Percentiles rank a stretch among this genome's conserved stretches.
Conservation (phyloP, 2,113 vertebrate species). For the Sprattus sprattus region DNA sequence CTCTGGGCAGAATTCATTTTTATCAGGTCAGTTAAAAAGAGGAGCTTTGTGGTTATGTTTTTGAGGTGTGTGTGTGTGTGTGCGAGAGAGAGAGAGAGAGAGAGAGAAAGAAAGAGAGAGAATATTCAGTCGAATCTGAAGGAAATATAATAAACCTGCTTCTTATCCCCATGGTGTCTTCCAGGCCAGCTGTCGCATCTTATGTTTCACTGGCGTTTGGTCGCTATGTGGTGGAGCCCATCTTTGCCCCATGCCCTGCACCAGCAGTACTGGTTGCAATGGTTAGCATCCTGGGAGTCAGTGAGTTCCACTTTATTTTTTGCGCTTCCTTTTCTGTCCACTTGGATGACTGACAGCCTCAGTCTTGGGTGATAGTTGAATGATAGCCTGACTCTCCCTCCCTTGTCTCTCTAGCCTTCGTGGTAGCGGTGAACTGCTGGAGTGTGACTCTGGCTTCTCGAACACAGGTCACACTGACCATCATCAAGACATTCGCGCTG, state of each 20-base stretch:
- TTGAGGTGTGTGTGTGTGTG: neutral
- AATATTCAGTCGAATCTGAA: neutral
- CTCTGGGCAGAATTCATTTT: slow-evolving; percentile 85
- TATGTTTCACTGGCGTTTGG: slow-evolving; percentile 83
- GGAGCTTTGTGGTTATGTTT: neutral
- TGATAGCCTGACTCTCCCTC: slow-evolving; percentile 3
- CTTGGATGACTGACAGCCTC: neutral
- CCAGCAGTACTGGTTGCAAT: slow-evolving; percentile 74
- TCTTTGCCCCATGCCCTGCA: slow-evolving; percentile 78
- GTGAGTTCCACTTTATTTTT: slow-evolving; percentile 69
- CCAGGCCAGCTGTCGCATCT: slow-evolving; percentile 79
- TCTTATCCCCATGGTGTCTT: slow-evolving; percentile 4
- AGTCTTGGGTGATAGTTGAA: too few relatives aligned
- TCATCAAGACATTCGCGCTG: slow-evolving; percentile 79
- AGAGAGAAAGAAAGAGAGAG: neutral
- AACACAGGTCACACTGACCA: slow-evolving; percentile 74
- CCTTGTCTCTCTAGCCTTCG: slow-evolving; percentile 64
- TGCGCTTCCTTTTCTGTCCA: neutral
- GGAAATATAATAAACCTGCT: neutral
- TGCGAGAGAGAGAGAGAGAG: neutral
- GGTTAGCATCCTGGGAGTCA: slow-evolving; percentile 76
- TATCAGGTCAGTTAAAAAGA: slow-evolving; percentile 70
- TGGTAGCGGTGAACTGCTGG: slow-evolving; percentile 84
- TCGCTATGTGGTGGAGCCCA: slow-evolving; percentile 80
- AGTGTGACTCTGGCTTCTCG: slow-evolving; percentile 79